Percentiles rank a stretch among this genome's conserved stretches.
Conservation (phyloP, 2,888 invertebrate genomes). For the Arge pagana region DNA sequence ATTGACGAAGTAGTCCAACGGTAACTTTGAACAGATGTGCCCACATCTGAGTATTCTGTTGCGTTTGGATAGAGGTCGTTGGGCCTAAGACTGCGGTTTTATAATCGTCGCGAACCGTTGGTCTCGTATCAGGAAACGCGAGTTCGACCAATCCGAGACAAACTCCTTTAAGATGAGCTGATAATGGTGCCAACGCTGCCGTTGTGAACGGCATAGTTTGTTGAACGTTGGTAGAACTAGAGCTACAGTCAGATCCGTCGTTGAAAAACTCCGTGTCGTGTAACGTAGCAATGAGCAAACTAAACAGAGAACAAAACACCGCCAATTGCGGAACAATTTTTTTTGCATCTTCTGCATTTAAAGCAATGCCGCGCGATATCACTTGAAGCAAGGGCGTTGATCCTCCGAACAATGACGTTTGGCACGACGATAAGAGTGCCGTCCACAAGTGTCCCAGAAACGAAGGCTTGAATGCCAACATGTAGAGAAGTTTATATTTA, state of each 20-base stretch:
- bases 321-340: conserved; percentile 78
- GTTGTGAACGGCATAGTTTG: conserved; percentile 73
- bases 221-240: conserved; percentile 38
- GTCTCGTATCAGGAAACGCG: conserved; percentile 80
- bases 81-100: conserved; percentile 57
- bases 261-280: conserved; percentile 85
- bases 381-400: conserved; percentile 68
- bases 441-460: conserved; percentile 80
- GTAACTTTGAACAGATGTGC: conserved; percentile 75
- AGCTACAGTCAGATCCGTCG: conserved; percentile 52
- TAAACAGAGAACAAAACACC: conserved; percentile 83
- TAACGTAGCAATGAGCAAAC: conserved; percentile 77
- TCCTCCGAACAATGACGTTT: conserved; percentile 59
- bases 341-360: conserved; percentile 65
- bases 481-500: conserved; percentile 81
- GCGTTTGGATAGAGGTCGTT: conserved; percentile 26
- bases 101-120: conserved; percentile 68
- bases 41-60: conserved; percentile 70
- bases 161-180: conserved; percentile 75
- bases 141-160: conserved; percentile 85
- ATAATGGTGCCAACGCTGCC: conserved; percentile 72
- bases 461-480: conserved; percentile 77
- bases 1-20: conserved; percentile 76
- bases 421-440: conserved; percentile 57
- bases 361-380: conserved; percentile 69